phyloP scores from a whole-genome alignment of 2,797 vertebrate genomes.

The Forpus xanthops region DNA sequence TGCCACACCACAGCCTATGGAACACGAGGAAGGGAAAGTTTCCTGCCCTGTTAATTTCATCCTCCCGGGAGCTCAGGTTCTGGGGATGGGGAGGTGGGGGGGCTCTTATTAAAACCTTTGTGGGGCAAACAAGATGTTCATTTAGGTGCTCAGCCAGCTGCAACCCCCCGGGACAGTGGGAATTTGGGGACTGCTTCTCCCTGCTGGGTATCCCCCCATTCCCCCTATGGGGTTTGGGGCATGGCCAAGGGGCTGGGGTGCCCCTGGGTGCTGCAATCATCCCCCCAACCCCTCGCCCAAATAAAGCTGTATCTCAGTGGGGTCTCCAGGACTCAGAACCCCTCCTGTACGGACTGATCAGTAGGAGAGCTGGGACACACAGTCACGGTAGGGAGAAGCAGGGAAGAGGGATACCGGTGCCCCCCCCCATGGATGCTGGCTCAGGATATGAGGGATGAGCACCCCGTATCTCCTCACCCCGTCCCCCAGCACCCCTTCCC shows the following conservation, averaged over 20 bases:
- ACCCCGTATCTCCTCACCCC: not conserved
- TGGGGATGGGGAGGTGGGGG: too few species aligned
- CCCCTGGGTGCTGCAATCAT: accelerated
- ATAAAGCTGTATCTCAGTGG: not conserved
- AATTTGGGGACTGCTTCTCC: not conserved
- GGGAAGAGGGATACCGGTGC: not conserved
- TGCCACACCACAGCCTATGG: accelerated
- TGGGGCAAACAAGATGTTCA: accelerated
- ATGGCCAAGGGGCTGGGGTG: not conserved
- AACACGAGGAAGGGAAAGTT: not conserved
- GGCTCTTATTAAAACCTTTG: not conserved
- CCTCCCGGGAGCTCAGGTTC: not conserved
- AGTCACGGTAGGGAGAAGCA: not conserved
- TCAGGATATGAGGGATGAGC: not conserved
- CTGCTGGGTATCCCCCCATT: not conserved
- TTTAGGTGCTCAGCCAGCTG: not conserved
- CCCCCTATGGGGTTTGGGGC: not conserved
- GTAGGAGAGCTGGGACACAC: not conserved
- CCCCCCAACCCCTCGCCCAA: too few species aligned
- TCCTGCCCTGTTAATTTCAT: not conserved
- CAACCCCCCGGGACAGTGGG: accelerated
- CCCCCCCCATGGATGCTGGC: accelerated
- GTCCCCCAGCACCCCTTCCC: not conserved
- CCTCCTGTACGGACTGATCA: accelerated
- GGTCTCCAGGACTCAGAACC: not conserved